Base-by-base conservation (phyloP, 1,140 invertebrate species). In the Drosophila baimaii region DNA sequence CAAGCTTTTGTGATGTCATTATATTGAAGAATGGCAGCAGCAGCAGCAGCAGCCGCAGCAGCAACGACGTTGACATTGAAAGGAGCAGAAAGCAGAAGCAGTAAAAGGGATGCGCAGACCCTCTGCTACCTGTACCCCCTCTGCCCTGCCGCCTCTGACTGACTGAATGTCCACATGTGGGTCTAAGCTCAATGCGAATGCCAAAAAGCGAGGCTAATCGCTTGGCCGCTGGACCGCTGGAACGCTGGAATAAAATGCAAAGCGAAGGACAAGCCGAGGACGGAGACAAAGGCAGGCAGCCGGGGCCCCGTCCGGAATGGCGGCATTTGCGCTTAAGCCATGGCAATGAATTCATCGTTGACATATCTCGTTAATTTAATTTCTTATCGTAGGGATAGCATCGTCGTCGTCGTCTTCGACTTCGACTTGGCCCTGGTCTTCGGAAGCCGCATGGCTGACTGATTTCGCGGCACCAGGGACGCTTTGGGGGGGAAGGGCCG, bases 281-380 rank as follows among this genome's bases (percentile, higher is more conserved):
- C 15, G 31, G 51, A 54, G 47, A 46, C 58, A 52, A 72, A 71
- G 56, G 51, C 47, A 69, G 39, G 57, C 27, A 33, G 27, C 17
- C 68, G 25, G 46, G 43, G n/a, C 31, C n/a, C 15, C 35, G 29
- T 49, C 81, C 83, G 83, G 90, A 91, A 91, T 91, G 90, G 90
- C 90, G 90, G 90, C 90, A 86, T 91, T 91, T 91, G 86, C 83
- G 90, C 90, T 91, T 91, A 91, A 91, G 82, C 90, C 90, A 85
- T 85, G 84, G 90, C 90, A 91, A 91, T 91, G 90, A 91, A 91
- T 91, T 91, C 90, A 91, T 91, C 90, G 90, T 91, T 91, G 90
- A 91, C 90, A 91, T 91, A 91, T 91, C 90, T 91, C 90, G 90
- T 91, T 91, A 91, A 91, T 91, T 91, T 91, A 91, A 91, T 91